A percentile compares a stretch with the other conserved stretches of the same genome.
Evolutionary conservation across 1,140 invertebrate genomes (phyloP).

Genomic region (Rhagoletis pomonella): DNA sequence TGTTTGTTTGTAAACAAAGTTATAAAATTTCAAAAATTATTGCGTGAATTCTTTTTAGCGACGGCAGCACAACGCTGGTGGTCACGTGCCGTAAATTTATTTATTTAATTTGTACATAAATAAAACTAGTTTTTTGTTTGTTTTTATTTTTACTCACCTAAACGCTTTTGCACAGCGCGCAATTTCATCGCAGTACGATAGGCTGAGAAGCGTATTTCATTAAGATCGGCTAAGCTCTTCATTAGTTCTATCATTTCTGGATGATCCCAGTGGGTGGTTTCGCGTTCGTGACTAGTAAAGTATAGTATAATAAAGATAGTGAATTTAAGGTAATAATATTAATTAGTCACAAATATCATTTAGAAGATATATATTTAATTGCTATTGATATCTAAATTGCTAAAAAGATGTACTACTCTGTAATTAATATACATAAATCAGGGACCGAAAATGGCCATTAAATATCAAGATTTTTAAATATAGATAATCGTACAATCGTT

Average conservation of each 20-base stretch:
- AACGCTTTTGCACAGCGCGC: conserved; percentile 92
- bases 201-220: conserved; percentile 98
- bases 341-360: no score
- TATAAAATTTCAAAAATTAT: conserved; percentile 40
- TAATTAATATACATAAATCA: no score
- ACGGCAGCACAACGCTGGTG: neutral
- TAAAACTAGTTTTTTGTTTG: neutral
- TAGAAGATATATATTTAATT: no score
- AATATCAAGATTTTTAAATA: no score
- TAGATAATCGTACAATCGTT: no score
- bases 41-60: conserved; percentile 13
- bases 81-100: neutral
- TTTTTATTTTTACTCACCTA: conserved; percentile 61
- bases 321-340: no score
- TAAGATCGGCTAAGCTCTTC: conserved; percentile 91
- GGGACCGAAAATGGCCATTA: no score
- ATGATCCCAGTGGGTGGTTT: conserved; percentile 99
- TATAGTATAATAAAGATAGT: no score
- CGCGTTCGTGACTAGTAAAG: conserved; percentile 86
- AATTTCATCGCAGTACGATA: conserved; percentile 99
- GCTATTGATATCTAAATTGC: no score
- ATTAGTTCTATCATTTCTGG: conserved; percentile 97
- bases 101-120: neutral
- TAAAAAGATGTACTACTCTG: no score
- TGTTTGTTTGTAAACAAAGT: conserved; percentile 2